Percentiles rank a stretch among this genome's conserved stretches.
Conservation (phyloP, 1,140 invertebrate genomes). For the Planococcus citri region DNA sequence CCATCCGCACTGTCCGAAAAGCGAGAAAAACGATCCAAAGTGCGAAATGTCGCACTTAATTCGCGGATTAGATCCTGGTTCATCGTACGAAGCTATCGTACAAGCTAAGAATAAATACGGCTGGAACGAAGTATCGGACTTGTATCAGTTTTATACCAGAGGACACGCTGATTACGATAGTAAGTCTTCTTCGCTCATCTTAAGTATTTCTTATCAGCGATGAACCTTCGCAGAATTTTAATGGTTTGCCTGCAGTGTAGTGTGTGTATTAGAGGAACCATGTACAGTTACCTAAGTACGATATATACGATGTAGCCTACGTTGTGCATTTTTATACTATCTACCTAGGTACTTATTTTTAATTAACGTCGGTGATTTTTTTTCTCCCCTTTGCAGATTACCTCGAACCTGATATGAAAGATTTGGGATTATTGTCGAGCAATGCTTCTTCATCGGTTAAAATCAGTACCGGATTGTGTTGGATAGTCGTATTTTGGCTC, state of each 20-base stretch:
- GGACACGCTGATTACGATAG: neutral
- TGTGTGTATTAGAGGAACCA: too few species aligned
- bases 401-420: conserved; percentile 13
- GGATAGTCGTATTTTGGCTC: neutral
- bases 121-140: conserved; percentile 44
- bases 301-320: too few species aligned
- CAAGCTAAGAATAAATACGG: conserved; percentile 53
- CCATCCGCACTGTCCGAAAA: conserved; percentile 33
- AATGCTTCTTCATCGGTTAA: neutral
- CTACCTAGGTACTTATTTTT: neutral
- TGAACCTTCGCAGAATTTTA: too few species aligned
- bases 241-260: too few species aligned
- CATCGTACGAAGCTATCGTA: conserved; percentile 48
- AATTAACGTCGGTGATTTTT: neutral
- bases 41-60: conserved; percentile 45
- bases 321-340: too few species aligned
- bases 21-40: conserved; percentile 37
- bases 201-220: too few species aligned
- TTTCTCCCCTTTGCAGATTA: neutral
- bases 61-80: conserved; percentile 41
- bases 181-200: neutral
- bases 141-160: conserved; percentile 34
- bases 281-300: too few species aligned
- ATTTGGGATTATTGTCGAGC: neutral
- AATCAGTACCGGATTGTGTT: neutral